phyloP scores from a whole-genome alignment of 92 coral and sea anemone species.

The Porites rus region DNA sequence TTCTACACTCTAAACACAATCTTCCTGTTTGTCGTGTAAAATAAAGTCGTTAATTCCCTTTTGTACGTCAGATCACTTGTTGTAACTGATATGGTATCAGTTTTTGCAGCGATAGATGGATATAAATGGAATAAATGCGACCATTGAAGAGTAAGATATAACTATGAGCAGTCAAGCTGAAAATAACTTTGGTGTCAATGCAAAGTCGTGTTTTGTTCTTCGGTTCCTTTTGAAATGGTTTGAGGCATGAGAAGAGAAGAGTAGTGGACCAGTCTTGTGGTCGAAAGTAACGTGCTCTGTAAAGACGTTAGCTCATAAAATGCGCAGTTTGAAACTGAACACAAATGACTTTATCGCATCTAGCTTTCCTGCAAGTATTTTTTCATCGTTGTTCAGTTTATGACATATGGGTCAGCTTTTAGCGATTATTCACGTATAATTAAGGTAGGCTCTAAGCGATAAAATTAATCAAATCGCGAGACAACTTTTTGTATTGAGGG shows the following conservation, averaged over 20 bases:
- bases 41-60: not conserved
- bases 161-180: constrained; percentile 34
- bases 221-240: constrained; percentile 42
- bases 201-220: constrained; percentile 30
- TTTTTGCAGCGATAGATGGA: constrained; percentile 6
- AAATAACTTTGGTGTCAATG: constrained; percentile 50
- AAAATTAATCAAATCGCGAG: constrained; percentile 36
- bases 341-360: constrained; percentile 6
- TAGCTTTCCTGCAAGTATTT: not conserved
- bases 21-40: constrained; percentile 10
- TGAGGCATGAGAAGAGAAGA: not conserved
- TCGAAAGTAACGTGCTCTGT: not conserved
- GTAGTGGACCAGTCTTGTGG: not conserved
- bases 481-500: constrained; percentile 32
- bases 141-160: not conserved
- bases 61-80: not conserved
- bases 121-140: not conserved
- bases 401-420: constrained; percentile 15
- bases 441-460: constrained; percentile 28
- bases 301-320: not conserved
- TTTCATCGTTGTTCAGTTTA: not conserved
- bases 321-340: not conserved
- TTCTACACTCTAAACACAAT: not conserved
- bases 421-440: constrained; percentile 29
- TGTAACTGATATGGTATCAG: constrained; percentile 11